These are phyloP conservation scores for Leptopilina syphax DNA, from an alignment of 2,888 invertebrate species.

Conservation along the genomic window DNA sequence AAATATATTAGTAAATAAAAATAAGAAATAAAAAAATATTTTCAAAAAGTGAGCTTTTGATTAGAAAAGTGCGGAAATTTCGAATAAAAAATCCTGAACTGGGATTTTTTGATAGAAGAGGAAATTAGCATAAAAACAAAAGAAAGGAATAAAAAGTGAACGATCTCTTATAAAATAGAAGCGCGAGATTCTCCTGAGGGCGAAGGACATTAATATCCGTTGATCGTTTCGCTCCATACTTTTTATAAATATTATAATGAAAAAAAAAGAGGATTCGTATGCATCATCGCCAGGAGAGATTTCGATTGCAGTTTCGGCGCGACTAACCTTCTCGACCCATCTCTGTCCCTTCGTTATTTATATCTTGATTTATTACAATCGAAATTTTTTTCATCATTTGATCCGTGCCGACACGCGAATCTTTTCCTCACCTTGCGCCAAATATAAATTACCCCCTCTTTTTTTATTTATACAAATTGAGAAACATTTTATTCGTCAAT, in stretches of 20 bases:
- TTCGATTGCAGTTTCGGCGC: slow-evolving; percentile 67
- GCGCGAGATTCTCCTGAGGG: slow-evolving; percentile 54
- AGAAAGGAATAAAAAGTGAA: no score
- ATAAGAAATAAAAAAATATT: no score
- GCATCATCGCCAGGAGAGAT: slow-evolving; percentile 58
- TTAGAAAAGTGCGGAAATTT: no score
- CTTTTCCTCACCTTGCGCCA: slow-evolving; percentile 49
- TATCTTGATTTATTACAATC: slow-evolving; percentile 77
- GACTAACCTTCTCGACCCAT: slow-evolving; percentile 62
- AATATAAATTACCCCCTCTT: slow-evolving; percentile 13
- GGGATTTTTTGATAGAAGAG: neutral
- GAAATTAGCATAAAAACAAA: slow-evolving; percentile 8
- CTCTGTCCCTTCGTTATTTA: slow-evolving; percentile 75
- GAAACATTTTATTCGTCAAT: neutral
- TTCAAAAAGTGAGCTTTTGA: no score
- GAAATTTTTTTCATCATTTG: slow-evolving; percentile 71
- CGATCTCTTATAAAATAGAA: neutral
- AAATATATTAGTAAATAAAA: no score
- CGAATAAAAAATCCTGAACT: no score
- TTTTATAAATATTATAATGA: slow-evolving; percentile 44
- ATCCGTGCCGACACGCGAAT: slow-evolving; percentile 65
- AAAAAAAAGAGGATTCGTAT: slow-evolving; percentile 42
- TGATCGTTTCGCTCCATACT: slow-evolving; percentile 62
- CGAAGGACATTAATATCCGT: slow-evolving; percentile 70
- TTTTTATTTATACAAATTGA: slow-evolving; percentile 4